Evolutionary conservation across 2,113 vertebrate species (phyloP), one percentile per base, ranked within the genome.

Genomic region (Typhlomys cinereus): DNA sequence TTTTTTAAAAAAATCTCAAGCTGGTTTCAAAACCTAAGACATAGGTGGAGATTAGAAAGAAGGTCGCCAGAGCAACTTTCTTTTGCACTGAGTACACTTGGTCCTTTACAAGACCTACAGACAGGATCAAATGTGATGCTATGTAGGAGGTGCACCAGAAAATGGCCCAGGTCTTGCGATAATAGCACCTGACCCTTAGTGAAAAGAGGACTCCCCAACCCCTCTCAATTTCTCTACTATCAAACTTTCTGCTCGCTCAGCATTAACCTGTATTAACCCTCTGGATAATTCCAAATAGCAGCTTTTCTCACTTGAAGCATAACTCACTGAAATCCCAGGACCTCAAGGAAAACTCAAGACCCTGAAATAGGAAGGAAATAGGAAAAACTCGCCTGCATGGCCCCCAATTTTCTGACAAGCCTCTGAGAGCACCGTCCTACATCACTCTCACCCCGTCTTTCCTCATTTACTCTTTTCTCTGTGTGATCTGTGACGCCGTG

Each of bases 331-430:
- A 20, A 67, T 69, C 46, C 39, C 80, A 62, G 59, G 36, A 92
- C 34, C 78, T 46, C 64, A 18, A 23, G 34, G 39, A 14, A 75
- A 31, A 74, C 23, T 29, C 48, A 36, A 73, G 74, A 44, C 70
- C 14, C 25, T 1, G 7, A 41, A 21, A 59, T 0, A 6, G 20
- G 57, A 52, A 78, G 41, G 48, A 70, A 54, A 64, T 10, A 20
- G 64, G 29, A 81, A 48, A 17, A 29, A 25, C 29, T 20, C 41
- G 1, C 13, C 82, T 12, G 5, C 0, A 5, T 4, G 6, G 39
- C 9, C 5, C 1, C 46, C 2, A 0, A 50, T 3, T 44, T 25
- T 6, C 7, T 4, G 62, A 41, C 0, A 0, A 15, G 20, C 36
- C n/a, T 46, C 62, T 57, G 29, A 9, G 50, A 54, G 29, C 10